These are phyloP conservation scores for Diplodus sargus DNA, from an alignment of 2,797 vertebrate species.

Conservation along the genomic window DNA sequence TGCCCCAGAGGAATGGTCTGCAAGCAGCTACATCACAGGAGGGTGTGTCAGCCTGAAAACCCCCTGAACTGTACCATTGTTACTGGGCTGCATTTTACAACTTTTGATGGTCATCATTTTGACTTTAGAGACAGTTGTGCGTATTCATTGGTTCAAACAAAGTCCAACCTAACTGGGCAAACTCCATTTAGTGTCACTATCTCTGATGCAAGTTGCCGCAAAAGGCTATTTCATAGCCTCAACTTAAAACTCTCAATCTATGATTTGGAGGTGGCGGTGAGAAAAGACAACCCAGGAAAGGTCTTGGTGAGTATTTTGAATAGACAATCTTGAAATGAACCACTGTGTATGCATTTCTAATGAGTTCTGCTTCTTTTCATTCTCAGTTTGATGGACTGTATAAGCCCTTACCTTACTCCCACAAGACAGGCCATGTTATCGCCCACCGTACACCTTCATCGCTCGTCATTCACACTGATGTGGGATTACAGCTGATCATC, in stretches of 20 bases:
- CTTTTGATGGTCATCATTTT: slow-evolving; percentile 76
- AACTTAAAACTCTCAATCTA: slow-evolving; percentile 40
- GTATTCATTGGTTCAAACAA: slow-evolving; percentile 71
- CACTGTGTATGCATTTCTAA: background rate
- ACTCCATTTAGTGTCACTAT: slow-evolving; percentile 73
- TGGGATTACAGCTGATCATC: slow-evolving; percentile 76
- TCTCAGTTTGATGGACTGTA: slow-evolving; percentile 77
- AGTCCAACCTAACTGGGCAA: background rate
- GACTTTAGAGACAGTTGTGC: slow-evolving; percentile 79
- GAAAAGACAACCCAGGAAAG: slow-evolving; percentile 35
- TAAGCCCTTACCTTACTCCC: slow-evolving; percentile 71
- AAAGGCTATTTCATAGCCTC: slow-evolving; percentile 45
- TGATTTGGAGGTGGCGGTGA: slow-evolving; percentile 31
- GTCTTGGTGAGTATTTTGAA: slow-evolving; percentile 43
- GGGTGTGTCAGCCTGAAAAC: slow-evolving; percentile 26
- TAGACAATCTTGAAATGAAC: background rate
- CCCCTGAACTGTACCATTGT: slow-evolving; percentile 46
- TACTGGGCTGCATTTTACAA: slow-evolving; percentile 62
- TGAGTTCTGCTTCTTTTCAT: background rate
- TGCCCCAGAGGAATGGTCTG: slow-evolving; percentile 53
- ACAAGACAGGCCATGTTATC: slow-evolving; percentile 57
- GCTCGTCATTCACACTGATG: slow-evolving; percentile 66
- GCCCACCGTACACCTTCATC: slow-evolving; percentile 69
- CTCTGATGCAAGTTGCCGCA: slow-evolving; percentile 66
- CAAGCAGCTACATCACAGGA: slow-evolving; percentile 17